phyloP scores from a whole-genome alignment of 2,888 invertebrate species.

The Drepana falcataria region DNA sequence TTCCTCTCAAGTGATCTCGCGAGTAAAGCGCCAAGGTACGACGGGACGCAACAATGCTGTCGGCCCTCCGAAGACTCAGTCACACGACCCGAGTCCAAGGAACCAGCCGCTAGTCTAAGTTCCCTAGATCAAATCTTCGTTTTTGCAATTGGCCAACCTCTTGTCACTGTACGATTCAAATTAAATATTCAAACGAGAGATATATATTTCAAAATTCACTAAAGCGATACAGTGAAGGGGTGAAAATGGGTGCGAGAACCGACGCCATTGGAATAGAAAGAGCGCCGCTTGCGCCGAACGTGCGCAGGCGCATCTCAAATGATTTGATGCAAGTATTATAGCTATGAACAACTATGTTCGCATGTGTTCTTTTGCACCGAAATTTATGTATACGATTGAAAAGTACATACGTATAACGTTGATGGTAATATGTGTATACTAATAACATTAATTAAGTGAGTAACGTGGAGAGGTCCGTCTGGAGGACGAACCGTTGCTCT shows the following conservation, averaged over 20 bases:
- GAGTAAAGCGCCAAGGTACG: slow-evolving; percentile 10
- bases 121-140: slow-evolving; percentile 78
- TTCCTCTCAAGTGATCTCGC: slow-evolving; percentile 8
- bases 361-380: slow-evolving; percentile 67
- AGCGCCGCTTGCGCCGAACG: slow-evolving; percentile 9
- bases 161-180: slow-evolving; percentile 70
- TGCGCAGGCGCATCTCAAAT: slow-evolving; percentile 14
- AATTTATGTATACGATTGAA: slow-evolving; percentile 77
- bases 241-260: slow-evolving; percentile 61
- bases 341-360: slow-evolving; percentile 57
- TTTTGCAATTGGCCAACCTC: slow-evolving; percentile 80
- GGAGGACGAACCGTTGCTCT: slow-evolving; percentile 26
- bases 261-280: slow-evolving; percentile 16
- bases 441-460: slow-evolving; percentile 65
- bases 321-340: slow-evolving; percentile 32
- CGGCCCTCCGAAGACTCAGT: slow-evolving; percentile 38
- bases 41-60: slow-evolving; percentile 26
- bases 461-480: slow-evolving; percentile 20
- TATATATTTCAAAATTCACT: slow-evolving; percentile 33
- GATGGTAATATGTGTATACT: slow-evolving; percentile 78
- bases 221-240: slow-evolving; percentile 74
- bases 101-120: slow-evolving; percentile 58
- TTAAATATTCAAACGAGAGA: slow-evolving; percentile 40
- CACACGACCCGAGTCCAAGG: slow-evolving; percentile 34
- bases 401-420: slow-evolving; percentile 76